These are phyloP conservation scores for Calyptommatus sinebrachiatus DNA, from an alignment of 2,113 vertebrate genomes.

Conservation along the genomic window DNA sequence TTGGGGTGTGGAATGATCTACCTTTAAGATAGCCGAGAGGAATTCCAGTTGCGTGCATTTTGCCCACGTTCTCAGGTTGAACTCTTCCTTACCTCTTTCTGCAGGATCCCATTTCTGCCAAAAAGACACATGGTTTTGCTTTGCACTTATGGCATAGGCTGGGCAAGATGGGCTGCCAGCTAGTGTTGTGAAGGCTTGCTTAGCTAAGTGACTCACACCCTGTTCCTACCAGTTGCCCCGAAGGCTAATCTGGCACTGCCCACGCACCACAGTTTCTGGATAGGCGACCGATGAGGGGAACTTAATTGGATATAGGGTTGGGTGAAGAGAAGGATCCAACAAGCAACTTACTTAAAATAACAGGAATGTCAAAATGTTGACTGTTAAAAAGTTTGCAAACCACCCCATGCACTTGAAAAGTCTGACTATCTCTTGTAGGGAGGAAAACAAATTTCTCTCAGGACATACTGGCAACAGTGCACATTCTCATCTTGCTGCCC, in stretches of 20 bases:
- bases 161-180: background rate
- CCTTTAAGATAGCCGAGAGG: conserved; percentile 2
- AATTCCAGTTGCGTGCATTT: background rate
- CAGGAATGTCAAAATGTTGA: background rate
- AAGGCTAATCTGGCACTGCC: conserved; percentile 1
- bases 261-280: background rate
- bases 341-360: background rate
- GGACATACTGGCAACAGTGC: background rate
- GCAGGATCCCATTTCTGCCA: conserved; percentile 5
- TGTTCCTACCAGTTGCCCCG: conserved; percentile 6
- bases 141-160: background rate
- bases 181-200: conserved; percentile 17
- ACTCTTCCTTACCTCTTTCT: conserved; percentile 2
- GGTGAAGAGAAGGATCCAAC: background rate
- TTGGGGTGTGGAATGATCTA: background rate
- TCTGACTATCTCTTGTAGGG: background rate
- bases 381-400: background rate
- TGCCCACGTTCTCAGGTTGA: background rate
- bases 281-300: background rate
- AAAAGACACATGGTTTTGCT: conserved; percentile 24
- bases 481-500: background rate
- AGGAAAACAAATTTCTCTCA: background rate
- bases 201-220: conserved; percentile 14
- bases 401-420: background rate
- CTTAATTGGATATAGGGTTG: background rate